Evolutionary conservation across 1,140 invertebrate genomes (phyloP).

Genomic region (Drosophila subpulchrella): DNA sequence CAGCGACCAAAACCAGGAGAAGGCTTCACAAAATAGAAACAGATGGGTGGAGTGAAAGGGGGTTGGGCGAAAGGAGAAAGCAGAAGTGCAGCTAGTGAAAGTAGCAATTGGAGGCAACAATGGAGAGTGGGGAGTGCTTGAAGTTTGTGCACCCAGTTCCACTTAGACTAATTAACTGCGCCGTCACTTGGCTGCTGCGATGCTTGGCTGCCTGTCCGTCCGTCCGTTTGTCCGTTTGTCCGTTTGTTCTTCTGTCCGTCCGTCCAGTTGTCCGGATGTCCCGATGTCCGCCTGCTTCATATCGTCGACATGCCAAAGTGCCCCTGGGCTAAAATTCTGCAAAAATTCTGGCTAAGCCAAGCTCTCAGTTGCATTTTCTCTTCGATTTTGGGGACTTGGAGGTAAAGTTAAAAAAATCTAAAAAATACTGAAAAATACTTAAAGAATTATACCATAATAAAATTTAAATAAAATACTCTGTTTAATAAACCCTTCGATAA

Average conservation of each 20-base stretch:
- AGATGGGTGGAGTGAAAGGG: background rate
- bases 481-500: background rate
- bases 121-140: constrained; percentile 48
- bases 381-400: background rate
- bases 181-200: constrained; percentile 70
- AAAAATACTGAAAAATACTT: background rate
- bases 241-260: background rate
- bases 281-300: constrained; percentile 17
- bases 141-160: constrained; percentile 78
- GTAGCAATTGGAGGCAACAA: constrained; percentile 60
- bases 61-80: background rate
- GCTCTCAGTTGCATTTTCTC: background rate
- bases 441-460: background rate
- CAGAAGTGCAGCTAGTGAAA: constrained; percentile 50
- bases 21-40: constrained; percentile 19
- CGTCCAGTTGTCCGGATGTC: constrained; percentile 2
- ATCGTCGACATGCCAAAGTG: constrained; percentile 32
- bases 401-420: background rate
- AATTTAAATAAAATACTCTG: background rate
- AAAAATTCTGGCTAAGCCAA: constrained; percentile 3
- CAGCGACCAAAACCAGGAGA: constrained; percentile 14
- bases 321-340: constrained; percentile 8
- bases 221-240: background rate
- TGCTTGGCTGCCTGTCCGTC: constrained; percentile 6
- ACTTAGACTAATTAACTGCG: constrained; percentile 81